These are phyloP conservation scores for Rhadinocentrus ornatus DNA, from an alignment of 2,797 vertebrate genomes.

Conservation along the genomic window DNA sequence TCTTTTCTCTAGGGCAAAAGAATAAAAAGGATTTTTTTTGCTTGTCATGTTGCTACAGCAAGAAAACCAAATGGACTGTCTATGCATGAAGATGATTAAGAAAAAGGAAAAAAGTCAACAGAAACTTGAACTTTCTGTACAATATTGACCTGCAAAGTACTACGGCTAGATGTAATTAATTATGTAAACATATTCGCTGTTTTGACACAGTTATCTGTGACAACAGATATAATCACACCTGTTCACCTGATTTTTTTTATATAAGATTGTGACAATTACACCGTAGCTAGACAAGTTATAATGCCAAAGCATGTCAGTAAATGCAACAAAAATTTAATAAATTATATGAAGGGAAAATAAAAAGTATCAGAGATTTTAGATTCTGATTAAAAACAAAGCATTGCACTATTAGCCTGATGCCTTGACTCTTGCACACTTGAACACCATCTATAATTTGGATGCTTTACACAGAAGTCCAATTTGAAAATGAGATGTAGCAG, in stretches of 20 bases:
- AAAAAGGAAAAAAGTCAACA: conserved; percentile 44
- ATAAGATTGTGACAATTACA: conserved; percentile 55
- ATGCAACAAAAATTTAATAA: conserved; percentile 29
- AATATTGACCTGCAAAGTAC: conserved; percentile 82
- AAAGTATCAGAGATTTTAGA: conserved; percentile 48
- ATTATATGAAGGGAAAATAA: conserved; percentile 18
- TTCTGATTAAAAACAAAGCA: conserved; percentile 31
- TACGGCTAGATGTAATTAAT: conserved; percentile 80
- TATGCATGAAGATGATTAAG: conserved; percentile 67
- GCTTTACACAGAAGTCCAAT: conserved; percentile 61
- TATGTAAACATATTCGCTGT: conserved; percentile 84
- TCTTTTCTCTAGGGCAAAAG: conserved; percentile 59
- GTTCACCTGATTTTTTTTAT: conserved; percentile 49
- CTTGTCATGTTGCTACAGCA: conserved; percentile 66
- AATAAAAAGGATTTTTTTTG: conserved; percentile 42
- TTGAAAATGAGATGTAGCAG: conserved; percentile 43
- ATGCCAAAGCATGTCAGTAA: conserved; percentile 51
- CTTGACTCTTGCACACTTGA: conserved; percentile 52
- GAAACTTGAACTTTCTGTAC: conserved; percentile 76
- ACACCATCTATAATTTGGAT: conserved; percentile 59
- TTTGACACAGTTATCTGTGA: conserved; percentile 83
- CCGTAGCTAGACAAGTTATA: conserved; percentile 48
- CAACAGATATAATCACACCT: conserved; percentile 73
- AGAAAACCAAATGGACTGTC: conserved; percentile 61
- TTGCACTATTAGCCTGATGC: conserved; percentile 54